phyloP scores from a whole-genome alignment of 2,113 vertebrate genomes.

The Narcine bancroftii region DNA sequence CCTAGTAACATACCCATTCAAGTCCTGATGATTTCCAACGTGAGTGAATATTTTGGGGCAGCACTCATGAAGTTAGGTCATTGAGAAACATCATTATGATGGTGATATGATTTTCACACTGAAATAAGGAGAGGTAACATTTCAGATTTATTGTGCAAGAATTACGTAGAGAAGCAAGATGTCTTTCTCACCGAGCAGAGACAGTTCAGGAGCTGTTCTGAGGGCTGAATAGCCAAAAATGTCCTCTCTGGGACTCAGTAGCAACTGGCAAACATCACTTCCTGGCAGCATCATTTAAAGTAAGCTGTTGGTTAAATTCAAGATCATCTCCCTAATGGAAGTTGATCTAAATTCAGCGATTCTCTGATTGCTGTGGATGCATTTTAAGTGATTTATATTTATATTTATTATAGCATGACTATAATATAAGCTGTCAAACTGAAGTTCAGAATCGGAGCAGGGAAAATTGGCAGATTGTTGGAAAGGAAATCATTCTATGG shows the following conservation, averaged over 20 bases:
- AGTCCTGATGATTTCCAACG: neutral
- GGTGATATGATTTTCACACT: neutral
- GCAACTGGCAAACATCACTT: neutral
- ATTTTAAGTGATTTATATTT: neutral
- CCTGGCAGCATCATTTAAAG: neutral
- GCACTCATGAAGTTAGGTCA: neutral
- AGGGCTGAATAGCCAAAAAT: neutral
- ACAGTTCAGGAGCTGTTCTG: neutral
- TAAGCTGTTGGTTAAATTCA: neutral
- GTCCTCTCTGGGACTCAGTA: too few species aligned
- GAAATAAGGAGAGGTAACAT: too few species aligned
- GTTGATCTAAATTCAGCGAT: neutral
- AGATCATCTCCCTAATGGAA: too few species aligned
- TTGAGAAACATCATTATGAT: neutral
- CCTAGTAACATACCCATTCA: neutral
- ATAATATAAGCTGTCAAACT: too few species aligned
- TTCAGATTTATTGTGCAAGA: too few species aligned
- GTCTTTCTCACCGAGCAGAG: neutral
- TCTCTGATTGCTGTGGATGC: neutral
- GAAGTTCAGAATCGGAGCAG: too few species aligned
- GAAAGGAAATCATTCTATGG: too few species aligned
- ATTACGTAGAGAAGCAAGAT: neutral
- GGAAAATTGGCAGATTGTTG: too few species aligned
- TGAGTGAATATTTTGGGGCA: neutral
- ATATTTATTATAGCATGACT: too few species aligned